Evolutionary conservation across 1,140 invertebrate genomes (phyloP).

Genomic region (Drosophila micromelanica): DNA sequence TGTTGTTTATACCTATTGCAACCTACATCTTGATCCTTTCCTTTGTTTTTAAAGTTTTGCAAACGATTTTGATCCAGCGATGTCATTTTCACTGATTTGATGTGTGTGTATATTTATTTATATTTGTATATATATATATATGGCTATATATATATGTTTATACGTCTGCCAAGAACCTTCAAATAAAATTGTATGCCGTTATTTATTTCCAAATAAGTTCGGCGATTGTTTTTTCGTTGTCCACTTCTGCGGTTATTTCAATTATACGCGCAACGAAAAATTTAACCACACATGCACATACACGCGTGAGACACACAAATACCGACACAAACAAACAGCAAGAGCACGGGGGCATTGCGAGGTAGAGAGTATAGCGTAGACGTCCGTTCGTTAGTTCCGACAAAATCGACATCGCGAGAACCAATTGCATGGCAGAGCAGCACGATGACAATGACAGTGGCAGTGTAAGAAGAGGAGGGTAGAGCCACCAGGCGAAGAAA

Average conservation of each 20-base stretch:
- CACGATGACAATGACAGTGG: constrained; percentile 53
- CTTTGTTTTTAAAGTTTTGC: constrained; percentile 98
- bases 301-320: constrained; percentile 2
- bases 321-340: constrained; percentile 27
- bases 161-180: constrained; percentile 13
- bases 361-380: constrained; percentile 13
- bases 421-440: constrained; percentile 59
- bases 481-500: constrained; percentile 46
- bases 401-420: constrained; percentile 53
- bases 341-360: constrained; percentile 13
- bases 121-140: constrained; percentile 2
- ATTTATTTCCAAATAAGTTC: constrained; percentile 17
- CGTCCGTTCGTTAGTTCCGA: constrained; percentile 43
- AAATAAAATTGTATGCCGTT: constrained; percentile 25
- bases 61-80: constrained; percentile 87
- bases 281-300: constrained; percentile 50
- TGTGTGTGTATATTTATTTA: constrained; percentile 19
- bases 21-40: constrained; percentile 98
- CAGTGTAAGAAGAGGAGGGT: constrained; percentile 42
- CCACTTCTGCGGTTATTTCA: constrained; percentile 41
- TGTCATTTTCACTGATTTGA: constrained; percentile 58
- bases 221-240: constrained; percentile 41
- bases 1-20: neutral
- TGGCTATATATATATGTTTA: constrained; percentile 16
- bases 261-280: constrained; percentile 49